A percentile compares a stretch with the other conserved stretches of the same genome.
phyloP scores from a whole-genome alignment of 2,797 vertebrate species.

The Cetoscarus ocellatus region DNA sequence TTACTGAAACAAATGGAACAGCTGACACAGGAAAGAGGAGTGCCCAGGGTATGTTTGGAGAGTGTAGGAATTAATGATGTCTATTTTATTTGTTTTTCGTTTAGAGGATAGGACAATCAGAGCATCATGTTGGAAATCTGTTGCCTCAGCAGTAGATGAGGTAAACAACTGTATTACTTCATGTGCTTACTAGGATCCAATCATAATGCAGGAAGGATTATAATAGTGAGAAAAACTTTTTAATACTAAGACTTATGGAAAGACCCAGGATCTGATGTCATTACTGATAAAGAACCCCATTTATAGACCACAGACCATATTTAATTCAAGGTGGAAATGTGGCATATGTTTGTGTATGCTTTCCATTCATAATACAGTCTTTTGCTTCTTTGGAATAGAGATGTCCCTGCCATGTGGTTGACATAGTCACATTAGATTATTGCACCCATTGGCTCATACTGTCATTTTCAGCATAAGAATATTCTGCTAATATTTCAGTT shows the following conservation, averaged over 20 bases:
- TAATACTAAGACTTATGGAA: slow-evolving; percentile 19
- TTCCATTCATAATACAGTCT: neutral
- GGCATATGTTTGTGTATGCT: neutral
- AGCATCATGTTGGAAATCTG: neutral
- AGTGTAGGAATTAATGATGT: no score
- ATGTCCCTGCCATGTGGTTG: no score
- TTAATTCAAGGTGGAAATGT: neutral
- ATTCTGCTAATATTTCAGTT: no score
- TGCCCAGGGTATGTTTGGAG: neutral
- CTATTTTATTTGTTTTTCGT: no score
- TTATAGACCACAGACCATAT: neutral
- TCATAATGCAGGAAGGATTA: slow-evolving; percentile 18
- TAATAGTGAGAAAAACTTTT: slow-evolving; percentile 13
- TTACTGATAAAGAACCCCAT: slow-evolving; percentile 21
- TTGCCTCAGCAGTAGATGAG: neutral
- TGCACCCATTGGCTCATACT: no score
- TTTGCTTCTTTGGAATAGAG: slow-evolving; percentile 1
- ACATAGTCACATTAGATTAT: no score
- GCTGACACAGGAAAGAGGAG: slow-evolving; percentile 18
- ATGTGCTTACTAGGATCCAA: slow-evolving; percentile 29
- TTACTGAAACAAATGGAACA: slow-evolving; percentile 23
- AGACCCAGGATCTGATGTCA: slow-evolving; percentile 20
- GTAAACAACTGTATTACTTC: slow-evolving; percentile 1
- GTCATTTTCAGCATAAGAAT: no score
- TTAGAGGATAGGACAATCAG: no score